Percentiles rank a stretch among this genome's conserved stretches.
Conservation (phyloP, 1,140 invertebrate genomes). For the Oreohelix idahoensis region DNA sequence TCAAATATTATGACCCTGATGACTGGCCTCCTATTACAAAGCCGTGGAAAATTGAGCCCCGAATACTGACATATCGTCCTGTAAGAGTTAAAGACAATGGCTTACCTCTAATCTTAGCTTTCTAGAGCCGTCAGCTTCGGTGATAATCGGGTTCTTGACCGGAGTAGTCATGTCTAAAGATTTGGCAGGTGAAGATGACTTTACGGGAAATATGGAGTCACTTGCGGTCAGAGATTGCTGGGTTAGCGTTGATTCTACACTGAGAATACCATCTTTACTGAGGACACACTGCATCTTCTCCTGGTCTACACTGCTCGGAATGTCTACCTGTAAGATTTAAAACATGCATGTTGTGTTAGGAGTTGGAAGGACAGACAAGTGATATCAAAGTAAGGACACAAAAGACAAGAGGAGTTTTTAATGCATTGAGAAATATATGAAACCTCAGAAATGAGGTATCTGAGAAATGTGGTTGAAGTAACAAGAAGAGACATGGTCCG, state of each 20-base stretch:
- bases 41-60: no score
- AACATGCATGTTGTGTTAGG: no score
- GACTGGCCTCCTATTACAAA: no score
- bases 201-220: conserved; percentile 56
- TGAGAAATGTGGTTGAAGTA: no score
- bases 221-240: conserved; percentile 27
- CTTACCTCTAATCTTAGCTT: conserved; percentile 60
- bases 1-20: no score
- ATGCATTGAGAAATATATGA: no score
- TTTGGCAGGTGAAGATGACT: conserved; percentile 39
- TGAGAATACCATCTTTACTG: conserved; percentile 69
- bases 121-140: conserved; percentile 65
- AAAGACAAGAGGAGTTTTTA: no score
- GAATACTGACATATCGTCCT: no score
- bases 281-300: conserved; percentile 65
- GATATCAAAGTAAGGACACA: no score
- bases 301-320: conserved; percentile 68
- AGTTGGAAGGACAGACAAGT: no score
- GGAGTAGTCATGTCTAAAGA: conserved; percentile 59
- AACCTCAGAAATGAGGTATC: no score
- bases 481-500: no score
- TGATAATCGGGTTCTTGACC: conserved; percentile 68
- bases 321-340: conserved; percentile 67
- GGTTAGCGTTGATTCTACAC: conserved; percentile 61
- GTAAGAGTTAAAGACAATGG: background rate